Conservation (phyloP, 2,113 vertebrate genomes). For the Todiramphus saurophagus region DNA sequence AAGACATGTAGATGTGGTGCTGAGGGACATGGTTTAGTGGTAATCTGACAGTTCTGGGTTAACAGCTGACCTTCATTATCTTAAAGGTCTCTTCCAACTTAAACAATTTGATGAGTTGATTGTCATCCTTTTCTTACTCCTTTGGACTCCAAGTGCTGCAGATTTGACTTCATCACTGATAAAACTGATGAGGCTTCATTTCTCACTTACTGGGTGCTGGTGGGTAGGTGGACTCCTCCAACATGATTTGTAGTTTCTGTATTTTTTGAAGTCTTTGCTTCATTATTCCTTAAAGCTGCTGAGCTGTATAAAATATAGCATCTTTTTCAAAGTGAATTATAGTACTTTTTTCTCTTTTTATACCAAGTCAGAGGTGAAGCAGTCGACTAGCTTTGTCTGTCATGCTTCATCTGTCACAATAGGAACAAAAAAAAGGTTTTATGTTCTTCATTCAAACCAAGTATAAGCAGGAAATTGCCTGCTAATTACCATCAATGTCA, state of each 20-base stretch:
- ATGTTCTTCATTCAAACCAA: conserved; percentile 9
- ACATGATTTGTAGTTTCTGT: not conserved
- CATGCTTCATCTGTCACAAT: not conserved
- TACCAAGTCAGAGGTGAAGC: not conserved
- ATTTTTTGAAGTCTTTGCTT: not conserved
- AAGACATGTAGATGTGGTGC: no score
- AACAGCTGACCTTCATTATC: no score
- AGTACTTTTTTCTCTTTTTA: not conserved
- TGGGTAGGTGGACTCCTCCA: not conserved
- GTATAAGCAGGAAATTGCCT: not conserved
- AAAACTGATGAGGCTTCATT: fast-evolving
- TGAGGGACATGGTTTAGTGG: no score
- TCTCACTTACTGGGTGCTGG: not conserved
- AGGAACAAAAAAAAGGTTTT: not conserved
- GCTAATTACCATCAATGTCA: conserved; percentile 40
- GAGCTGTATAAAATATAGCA: not conserved
- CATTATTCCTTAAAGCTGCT: not conserved
- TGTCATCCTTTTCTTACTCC: not conserved
- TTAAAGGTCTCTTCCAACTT: not conserved
- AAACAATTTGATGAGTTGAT: no score
- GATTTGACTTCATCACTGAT: not conserved
- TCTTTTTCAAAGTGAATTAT: not conserved
- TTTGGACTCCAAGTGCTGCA: not conserved
- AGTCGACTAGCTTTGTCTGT: not conserved
- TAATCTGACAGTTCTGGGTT: no score